These are phyloP conservation scores for Cosmopolites sordidus DNA, from an alignment of 2,888 invertebrate genomes.

Conservation along the genomic window DNA sequence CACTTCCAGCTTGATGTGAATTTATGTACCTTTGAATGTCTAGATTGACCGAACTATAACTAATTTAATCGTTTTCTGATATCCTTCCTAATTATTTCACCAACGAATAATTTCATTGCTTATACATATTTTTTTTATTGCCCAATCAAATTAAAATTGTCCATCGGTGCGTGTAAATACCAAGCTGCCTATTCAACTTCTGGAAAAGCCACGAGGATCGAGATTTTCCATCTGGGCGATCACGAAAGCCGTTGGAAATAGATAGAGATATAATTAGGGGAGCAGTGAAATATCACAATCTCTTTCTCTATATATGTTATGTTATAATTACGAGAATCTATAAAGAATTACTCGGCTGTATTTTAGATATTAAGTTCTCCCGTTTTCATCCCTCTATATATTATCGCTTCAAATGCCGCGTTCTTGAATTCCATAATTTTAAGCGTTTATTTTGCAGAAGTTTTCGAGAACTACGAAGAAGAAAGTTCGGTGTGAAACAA, in stretches of 20 bases:
- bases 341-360: conserved; percentile 46
- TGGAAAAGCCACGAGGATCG: conserved; percentile 6
- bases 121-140: not conserved
- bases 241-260: conserved; percentile 35
- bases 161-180: conserved; percentile 2
- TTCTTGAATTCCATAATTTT: conserved; percentile 18
- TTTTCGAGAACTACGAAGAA: too few species aligned
- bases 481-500: too few species aligned
- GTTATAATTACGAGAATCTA: conserved; percentile 49
- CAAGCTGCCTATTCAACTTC: not conserved
- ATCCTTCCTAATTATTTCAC: not conserved
- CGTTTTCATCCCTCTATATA: conserved; percentile 20
- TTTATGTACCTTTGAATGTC: too few species aligned
- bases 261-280: conserved; percentile 44
- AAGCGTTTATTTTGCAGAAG: too few species aligned
- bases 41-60: not conserved
- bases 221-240: conserved; percentile 41
- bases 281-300: conserved; percentile 37
- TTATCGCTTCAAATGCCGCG: conserved; percentile 7
- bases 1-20: too few species aligned
- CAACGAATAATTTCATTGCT: too few species aligned
- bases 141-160: not conserved
- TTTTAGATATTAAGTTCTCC: conserved; percentile 20
- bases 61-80: not conserved
- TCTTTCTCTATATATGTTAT: conserved; percentile 36